A percentile compares a stretch with the other conserved stretches of the same genome.
Evolutionary conservation across 1,140 invertebrate species (phyloP).

Genomic region (Eufriesea mexicana): DNA sequence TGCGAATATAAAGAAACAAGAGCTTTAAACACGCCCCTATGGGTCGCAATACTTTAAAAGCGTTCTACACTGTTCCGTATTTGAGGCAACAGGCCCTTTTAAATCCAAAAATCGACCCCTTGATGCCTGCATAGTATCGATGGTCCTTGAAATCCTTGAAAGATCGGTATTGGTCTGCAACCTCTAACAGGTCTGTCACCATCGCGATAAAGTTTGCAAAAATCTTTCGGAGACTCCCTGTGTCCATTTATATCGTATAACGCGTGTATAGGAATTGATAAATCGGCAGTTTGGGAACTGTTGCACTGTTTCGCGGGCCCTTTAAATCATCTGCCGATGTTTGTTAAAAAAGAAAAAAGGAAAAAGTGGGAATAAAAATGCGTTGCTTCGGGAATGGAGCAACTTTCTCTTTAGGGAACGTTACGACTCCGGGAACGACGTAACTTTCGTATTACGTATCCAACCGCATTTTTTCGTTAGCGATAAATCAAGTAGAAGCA

Average conservation of each 20-base stretch:
- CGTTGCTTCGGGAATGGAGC: not conserved
- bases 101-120: too few relatives aligned
- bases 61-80: too few relatives aligned
- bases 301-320: not conserved
- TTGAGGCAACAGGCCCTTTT: too few relatives aligned
- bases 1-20: too few relatives aligned
- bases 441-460: slow-evolving; percentile 41
- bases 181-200: too few relatives aligned
- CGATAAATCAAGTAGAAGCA: slow-evolving; percentile 43
- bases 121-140: too few relatives aligned
- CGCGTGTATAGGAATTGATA: not conserved
- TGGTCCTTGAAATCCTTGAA: too few relatives aligned
- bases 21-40: too few relatives aligned
- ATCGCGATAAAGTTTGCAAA: too few relatives aligned
- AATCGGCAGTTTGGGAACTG: not conserved
- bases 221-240: too few relatives aligned
- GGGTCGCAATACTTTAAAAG: too few relatives aligned
- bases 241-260: not conserved
- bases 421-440: not conserved
- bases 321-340: not conserved
- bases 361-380: not conserved
- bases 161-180: too few relatives aligned
- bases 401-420: not conserved
- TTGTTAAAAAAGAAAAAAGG: slow-evolving; percentile 10
- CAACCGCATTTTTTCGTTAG: slow-evolving; percentile 19